Conservation (phyloP, 2,888 invertebrate genomes). For the Liodrosophila aerea region DNA sequence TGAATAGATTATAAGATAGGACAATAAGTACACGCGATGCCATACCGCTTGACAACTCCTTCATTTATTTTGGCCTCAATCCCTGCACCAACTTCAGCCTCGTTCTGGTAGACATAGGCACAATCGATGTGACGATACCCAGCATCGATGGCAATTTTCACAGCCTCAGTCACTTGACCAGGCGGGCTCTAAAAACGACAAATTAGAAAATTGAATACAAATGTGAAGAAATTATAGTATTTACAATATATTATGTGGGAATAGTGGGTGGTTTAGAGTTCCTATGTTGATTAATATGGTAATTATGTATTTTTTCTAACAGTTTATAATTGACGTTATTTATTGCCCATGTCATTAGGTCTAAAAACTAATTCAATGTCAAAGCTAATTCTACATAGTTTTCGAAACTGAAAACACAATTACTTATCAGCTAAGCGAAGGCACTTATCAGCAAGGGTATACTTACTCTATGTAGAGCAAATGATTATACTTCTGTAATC, state of each 20-base stretch:
- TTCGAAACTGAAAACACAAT: constrained; percentile 13
- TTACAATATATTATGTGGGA: too few species aligned
- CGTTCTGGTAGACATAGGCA: constrained; percentile 88
- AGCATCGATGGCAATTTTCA: constrained; percentile 88
- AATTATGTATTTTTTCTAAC: too few species aligned
- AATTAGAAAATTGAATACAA: constrained; percentile 1
- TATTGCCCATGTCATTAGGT: constrained; percentile 4
- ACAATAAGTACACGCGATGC: neutral
- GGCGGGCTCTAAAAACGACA: constrained; percentile 83
- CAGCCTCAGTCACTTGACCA: constrained; percentile 87
- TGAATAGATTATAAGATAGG: too few species aligned
- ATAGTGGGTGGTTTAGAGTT: too few species aligned
- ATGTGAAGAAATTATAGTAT: too few species aligned
- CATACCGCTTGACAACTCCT: constrained; percentile 86
- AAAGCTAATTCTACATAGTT: constrained; percentile 17
- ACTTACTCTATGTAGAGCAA: neutral
- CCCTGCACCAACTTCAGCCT: constrained; percentile 89
- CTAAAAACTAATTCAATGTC: constrained; percentile 6
- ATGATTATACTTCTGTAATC: too few species aligned
- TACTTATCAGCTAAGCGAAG: constrained; percentile 18
- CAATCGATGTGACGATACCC: constrained; percentile 93
- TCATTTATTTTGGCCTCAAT: constrained; percentile 86
- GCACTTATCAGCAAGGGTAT: constrained; percentile 31
- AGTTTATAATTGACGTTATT: neutral
- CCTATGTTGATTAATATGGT: too few species aligned